Evolutionary conservation across 2,113 vertebrate species (phyloP).

Genomic region (Syngnathus scovelli): DNA sequence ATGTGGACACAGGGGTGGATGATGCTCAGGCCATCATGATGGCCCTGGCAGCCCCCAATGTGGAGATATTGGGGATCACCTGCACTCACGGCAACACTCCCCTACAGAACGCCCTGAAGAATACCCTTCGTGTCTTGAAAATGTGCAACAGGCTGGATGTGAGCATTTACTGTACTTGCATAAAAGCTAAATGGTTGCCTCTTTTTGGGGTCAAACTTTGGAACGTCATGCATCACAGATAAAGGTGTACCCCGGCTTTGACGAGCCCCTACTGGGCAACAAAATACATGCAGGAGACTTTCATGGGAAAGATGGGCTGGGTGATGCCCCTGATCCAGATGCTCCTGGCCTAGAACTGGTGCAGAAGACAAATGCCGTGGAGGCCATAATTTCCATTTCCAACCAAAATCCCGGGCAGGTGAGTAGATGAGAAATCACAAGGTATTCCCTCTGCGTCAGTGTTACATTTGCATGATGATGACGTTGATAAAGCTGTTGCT

Average conservation of each 20-base stretch:
- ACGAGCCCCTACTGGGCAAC: conserved; percentile 39
- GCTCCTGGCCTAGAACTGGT: conserved; percentile 58
- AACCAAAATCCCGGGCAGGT: conserved; percentile 62
- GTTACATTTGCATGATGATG: too few relatives aligned
- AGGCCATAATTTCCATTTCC: conserved; percentile 58
- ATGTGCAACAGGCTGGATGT: conserved; percentile 61
- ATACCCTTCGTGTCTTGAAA: conserved; percentile 67
- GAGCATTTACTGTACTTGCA: background rate
- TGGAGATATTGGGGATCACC: conserved; percentile 69
- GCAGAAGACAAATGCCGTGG: conserved; percentile 55
- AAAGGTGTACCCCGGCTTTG: conserved; percentile 59
- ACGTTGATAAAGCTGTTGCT: too few relatives aligned
- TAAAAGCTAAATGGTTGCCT: background rate
- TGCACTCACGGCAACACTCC: conserved; percentile 65
- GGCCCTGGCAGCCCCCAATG: conserved; percentile 51
- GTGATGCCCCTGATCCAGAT: conserved; percentile 61
- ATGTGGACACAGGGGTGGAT: conserved; percentile 72
- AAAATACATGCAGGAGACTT: conserved; percentile 27
- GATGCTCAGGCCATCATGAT: conserved; percentile 70
- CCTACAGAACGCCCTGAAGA: conserved; percentile 65
- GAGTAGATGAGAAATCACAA: background rate
- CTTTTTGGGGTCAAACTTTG: background rate
- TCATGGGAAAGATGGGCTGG: conserved; percentile 70
- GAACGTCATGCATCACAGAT: conserved; percentile 39
- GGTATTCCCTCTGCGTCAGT: too few relatives aligned